Evolutionary conservation across 2,113 vertebrate genomes (phyloP), one percentile per base, ranked within the genome.

Genomic region (Anarhynchus alexandrinus): DNA sequence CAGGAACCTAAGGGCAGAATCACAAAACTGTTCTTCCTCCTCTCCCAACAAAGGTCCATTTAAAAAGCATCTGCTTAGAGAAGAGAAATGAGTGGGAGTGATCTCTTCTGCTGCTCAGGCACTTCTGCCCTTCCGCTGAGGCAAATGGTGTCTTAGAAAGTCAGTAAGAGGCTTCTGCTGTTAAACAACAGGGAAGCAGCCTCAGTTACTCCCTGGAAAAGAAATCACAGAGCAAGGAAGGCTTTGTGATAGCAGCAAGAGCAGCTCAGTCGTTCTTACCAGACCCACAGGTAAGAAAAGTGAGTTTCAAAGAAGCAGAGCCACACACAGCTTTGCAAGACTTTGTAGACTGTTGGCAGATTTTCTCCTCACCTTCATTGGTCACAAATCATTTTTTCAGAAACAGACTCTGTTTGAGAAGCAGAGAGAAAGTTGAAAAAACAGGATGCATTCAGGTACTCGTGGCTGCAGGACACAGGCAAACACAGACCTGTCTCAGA

Each of bases 231-330:
- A 99, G 98, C 90, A 98, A 59, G 55, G 98, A 91, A 88, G 98
- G 98, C 62, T 99, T 98, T n/a, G 18, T 59, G 34, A 58, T 98
- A 58, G 98, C 97, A 91, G 98, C 98, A 42, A 98, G 98, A 88
- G 99, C 98, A 34, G 66, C 97, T 5, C 16, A 36, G 6, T 97
- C 98, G 10, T 99, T 99, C 92, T 74, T 88, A 6, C 55, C 87
- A 49, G 21, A 83, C 15, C 27, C 19, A 36, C 97, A 98, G 97
- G 98, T 98, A 88, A 91, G 82, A 23, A 12, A 26, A 43, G 12
- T 6, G 21, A 15, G 51, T 34, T 11, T 57, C 15, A 73, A 55
- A n/a, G 47, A 4, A 51, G 61, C n/a, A 40, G n/a, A n/a, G n/a
- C n/a, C 10, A 81, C 67, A 8, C 12, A 8, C 22, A 8, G 38